phyloP scores from a whole-genome alignment of 2,888 invertebrate species.

The Timandra comae region DNA sequence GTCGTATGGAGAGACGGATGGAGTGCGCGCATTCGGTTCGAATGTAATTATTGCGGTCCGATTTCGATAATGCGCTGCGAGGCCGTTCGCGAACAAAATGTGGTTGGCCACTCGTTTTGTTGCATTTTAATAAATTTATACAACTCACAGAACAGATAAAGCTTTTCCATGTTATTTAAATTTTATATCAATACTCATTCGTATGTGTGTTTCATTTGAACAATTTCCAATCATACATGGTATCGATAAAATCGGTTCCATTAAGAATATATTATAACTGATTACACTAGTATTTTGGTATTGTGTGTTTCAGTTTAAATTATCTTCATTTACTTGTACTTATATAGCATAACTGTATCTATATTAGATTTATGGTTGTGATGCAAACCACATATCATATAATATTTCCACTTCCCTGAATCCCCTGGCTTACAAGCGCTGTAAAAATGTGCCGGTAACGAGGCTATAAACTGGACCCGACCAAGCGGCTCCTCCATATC shows the following conservation, averaged over 20 bases:
- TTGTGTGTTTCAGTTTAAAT: too few relatives aligned
- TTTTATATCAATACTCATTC: conserved; percentile 30
- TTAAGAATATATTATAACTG: too few relatives aligned
- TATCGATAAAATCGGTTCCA: too few relatives aligned
- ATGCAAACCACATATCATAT: too few relatives aligned
- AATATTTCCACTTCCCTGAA: too few relatives aligned
- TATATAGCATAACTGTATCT: too few relatives aligned
- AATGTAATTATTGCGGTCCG: conserved; percentile 74
- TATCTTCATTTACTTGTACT: too few relatives aligned
- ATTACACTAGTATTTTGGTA: too few relatives aligned
- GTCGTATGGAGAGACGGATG: conserved; percentile 59
- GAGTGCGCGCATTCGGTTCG: conserved; percentile 59
- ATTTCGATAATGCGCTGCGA: conserved; percentile 70
- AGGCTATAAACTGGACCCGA: conserved; percentile 57
- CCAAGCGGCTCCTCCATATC: conserved; percentile 17
- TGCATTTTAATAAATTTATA: conserved; percentile 70
- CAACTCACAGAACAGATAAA: conserved; percentile 53
- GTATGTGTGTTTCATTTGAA: conserved; percentile 21
- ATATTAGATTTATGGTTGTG: too few relatives aligned
- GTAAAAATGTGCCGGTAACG: conserved; percentile 69
- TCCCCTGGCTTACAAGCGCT: conserved; percentile 59
- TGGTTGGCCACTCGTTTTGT: conserved; percentile 61
- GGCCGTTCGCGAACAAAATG: conserved; percentile 60
- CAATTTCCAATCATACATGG: not conserved
- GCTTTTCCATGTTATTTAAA: conserved; percentile 54